Evolutionary conservation across 2,797 vertebrate genomes (phyloP), one percentile per base, ranked within the genome.

Genomic region (Natrix natrix): DNA sequence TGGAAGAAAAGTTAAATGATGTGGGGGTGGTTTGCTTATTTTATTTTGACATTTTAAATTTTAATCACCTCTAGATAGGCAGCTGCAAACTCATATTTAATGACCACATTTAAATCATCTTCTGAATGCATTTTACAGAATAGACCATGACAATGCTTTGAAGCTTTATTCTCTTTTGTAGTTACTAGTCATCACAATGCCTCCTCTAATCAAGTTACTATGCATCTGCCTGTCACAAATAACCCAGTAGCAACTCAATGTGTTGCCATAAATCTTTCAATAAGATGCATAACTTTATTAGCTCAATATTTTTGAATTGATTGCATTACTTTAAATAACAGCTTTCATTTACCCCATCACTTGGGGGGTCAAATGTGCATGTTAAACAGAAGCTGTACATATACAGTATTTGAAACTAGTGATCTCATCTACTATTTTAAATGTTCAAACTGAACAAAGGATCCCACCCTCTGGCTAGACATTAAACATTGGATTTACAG

Each of bases 231-330:
- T 98, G 98, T 98, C 98, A 98, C 98, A 98, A 98, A 98, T 98
- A 98, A 98, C 98, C 98, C 97, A 97, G 97, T 98, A 98, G 98
- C 98, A 97, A 95, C 96, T 94, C 96, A 98, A 98, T 97, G 98
- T 97, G 98, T 98, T 97, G 97, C 97, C 98, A 99, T 99, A 98
- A 97, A 98, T 99, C 98, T 98, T 98, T 98, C 98, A 98, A 98
- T 98, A 98, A 98, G 97, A 97, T 97, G 96, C 94, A 97, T 99
- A 99, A 99, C 98, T 98, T 97, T 98, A 98, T 99, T 98, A 99
- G 97, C 97, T 97, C 97, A 96, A 97, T 97, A 98, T 98, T 98
- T 98, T 97, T 98, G 96, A 98, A 98, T 97, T 98, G 97, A 98
- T 98, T 98, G 97, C 97, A 98, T 98, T 98, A 98, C 98, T 97